Conservation (phyloP, 23 tunicate species). For the Botrylloides violaceus region DNA sequence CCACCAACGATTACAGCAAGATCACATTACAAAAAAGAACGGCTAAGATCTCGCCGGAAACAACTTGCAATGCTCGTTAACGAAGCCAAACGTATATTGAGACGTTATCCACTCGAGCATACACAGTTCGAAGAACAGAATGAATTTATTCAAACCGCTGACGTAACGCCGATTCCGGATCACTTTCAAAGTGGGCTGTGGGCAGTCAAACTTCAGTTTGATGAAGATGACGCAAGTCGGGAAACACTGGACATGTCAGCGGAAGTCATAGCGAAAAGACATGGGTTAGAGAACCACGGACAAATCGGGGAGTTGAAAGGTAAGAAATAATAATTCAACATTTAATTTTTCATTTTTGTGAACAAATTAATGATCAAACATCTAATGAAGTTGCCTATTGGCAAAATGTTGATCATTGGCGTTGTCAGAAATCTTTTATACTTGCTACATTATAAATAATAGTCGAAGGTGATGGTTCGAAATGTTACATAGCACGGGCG, state of each 20-base stretch:
- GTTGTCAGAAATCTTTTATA: too few species aligned
- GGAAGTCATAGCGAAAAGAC: conserved; percentile 31
- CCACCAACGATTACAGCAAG: not conserved
- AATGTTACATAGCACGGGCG: too few species aligned
- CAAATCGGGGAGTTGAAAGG: conserved; percentile 83
- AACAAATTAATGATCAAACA: too few species aligned
- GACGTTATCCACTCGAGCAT: not conserved
- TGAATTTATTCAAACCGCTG: not conserved
- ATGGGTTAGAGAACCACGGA: conserved; percentile 52
- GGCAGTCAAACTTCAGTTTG: conserved; percentile 20
- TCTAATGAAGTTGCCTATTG: too few species aligned
- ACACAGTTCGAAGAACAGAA: not conserved
- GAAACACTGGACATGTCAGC: conserved; percentile 44
- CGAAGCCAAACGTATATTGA: not conserved
- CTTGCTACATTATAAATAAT: too few species aligned
- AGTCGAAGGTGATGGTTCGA: too few species aligned
- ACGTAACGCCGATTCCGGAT: not conserved
- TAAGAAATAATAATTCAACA: conserved; percentile 1
- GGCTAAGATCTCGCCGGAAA: not conserved
- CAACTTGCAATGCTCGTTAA: not conserved
- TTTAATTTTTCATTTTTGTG: too few species aligned
- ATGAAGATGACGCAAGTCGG: conserved; percentile 2
- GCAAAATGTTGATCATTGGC: too few species aligned
- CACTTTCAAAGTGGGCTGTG: conserved; percentile 16
- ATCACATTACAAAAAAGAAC: not conserved